Evolutionary conservation across 2,113 vertebrate species (phyloP), one percentile per base, ranked within the genome.

Genomic region (Anoura caudifer): DNA sequence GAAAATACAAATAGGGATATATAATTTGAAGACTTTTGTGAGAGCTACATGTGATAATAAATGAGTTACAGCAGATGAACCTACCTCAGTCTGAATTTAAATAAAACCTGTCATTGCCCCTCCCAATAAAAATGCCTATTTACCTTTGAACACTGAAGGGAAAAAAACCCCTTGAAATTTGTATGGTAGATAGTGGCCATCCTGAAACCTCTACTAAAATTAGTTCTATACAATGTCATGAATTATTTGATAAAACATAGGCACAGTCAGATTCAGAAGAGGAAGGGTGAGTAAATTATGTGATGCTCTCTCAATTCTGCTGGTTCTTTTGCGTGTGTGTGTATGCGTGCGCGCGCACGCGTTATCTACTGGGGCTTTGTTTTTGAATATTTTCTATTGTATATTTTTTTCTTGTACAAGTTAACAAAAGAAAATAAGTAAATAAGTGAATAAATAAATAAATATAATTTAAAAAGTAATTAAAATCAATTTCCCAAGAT

Each of bases 211-310:
- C 11, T 80, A 15, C 3, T 56, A 59, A 95, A 87, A 73, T 82
- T 83, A 31, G 8, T 83, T 87, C 31, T 85, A 22, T 56, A 87
- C 59, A 50, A 4, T 73, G 77, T 93, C 93, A 81, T 50, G 65
- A 84, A 94, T 33, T 61, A 84, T 93, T 97, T 96, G 3, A 33
- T 63, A 96, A 97, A 67, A 54, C 14, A 92, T 0, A 31, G 41
- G 59, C 15, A 91, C 94, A 72, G 17, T 82, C 0, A 88, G 8
- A 38, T 69, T 45, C 47, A 19, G 73, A 65, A 73, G 41, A 94
- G 0, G 45, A 16, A 85, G 52, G 22, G 1, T 92, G 93, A 90
- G 83, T 59, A 54, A 95, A 15, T 52, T 96, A 12, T 17, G 26
- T 5, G 90, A 65, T 9, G 2, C 5, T 69, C 31, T 6, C 5